These are phyloP conservation scores for Pristionchus arcanus DNA, from an alignment of 2,888 invertebrate species.

Conservation along the genomic window DNA sequence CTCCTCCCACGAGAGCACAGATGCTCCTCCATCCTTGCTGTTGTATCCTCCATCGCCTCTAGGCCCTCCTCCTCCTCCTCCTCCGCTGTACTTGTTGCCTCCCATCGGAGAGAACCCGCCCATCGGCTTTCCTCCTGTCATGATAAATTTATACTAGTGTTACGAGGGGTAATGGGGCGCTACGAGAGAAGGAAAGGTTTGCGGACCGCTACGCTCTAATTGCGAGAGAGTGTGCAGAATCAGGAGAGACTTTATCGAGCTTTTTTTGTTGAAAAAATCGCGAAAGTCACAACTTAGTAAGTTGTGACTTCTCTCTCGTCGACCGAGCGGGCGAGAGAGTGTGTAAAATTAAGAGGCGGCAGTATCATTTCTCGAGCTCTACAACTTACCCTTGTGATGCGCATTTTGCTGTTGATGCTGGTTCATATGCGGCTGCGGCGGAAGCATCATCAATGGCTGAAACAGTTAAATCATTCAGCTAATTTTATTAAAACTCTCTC, in stretches of 20 bases:
- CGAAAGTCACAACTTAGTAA: no score
- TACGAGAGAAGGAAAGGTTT: no score
- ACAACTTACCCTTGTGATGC: constrained; percentile 40
- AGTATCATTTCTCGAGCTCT: no score
- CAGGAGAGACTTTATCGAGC: no score
- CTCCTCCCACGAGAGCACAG: constrained; percentile 67
- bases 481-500: background rate
- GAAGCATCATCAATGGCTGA: constrained; percentile 38
- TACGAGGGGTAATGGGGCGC: no score
- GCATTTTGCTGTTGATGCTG: constrained; percentile 25
- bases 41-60: background rate
- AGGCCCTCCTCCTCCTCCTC: background rate
- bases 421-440: background rate
- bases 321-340: no score
- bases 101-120: constrained; percentile 45
- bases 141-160: background rate
- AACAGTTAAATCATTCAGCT: background rate
- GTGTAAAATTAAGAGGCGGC: no score
- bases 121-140: constrained; percentile 31
- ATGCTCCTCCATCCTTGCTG: background rate
- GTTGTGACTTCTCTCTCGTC: no score
- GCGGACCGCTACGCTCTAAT: no score
- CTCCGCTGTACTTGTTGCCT: constrained; percentile 13
- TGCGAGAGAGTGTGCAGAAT: no score
- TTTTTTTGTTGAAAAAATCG: no score